Evolutionary conservation across 2,888 invertebrate genomes (phyloP), one percentile per base, ranked within the genome.

Genomic region (Entomobrya multifasciata): DNA sequence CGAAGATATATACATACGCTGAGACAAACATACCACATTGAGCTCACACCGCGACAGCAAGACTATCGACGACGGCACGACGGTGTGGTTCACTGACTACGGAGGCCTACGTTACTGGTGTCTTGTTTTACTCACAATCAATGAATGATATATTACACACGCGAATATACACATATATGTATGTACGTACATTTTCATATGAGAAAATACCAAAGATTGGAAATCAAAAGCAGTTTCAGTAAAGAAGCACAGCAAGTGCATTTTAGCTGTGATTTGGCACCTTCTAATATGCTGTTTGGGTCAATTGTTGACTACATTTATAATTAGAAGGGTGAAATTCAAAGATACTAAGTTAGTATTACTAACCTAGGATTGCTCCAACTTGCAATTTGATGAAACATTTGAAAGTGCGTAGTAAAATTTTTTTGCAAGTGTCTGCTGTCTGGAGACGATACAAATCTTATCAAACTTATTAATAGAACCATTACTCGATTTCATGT

Each of bases 61-160:
- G 30, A 72, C 60, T 62, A 65, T 77, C 57, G 65, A 55, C 67
- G 82, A 65, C 87, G 87, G 82, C 78, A 82, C 70, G 65, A 65
- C 81, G 74, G 20, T 76, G 44, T 60, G 86, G 76, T 86, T 86
- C 86, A 86, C 76, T 86, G 86, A 76, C 86, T 65, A 81, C 60
- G 11, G 52, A 20, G 52, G 11, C 57, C 36, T 72, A 27, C 44
- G 86, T 80, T 86, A 80, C 72, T 79, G 74, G 86, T 86, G 49
- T 65, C 80, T 65, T 41, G 22, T 60, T 79, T 72, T 85, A 41
- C 36, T 36, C n/a, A n/a, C n/a, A n/a, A n/a, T 60, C 65, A 78
- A 78, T 67, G 77, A 65, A 83, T 70, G 55, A 36, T 41, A 36
- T 36, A 36, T 30, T 25, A 30, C n/a, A 65, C 20, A 30, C 44